Evolutionary conservation across 2,113 vertebrate genomes (phyloP).

Genomic region (Lanius collurio): DNA sequence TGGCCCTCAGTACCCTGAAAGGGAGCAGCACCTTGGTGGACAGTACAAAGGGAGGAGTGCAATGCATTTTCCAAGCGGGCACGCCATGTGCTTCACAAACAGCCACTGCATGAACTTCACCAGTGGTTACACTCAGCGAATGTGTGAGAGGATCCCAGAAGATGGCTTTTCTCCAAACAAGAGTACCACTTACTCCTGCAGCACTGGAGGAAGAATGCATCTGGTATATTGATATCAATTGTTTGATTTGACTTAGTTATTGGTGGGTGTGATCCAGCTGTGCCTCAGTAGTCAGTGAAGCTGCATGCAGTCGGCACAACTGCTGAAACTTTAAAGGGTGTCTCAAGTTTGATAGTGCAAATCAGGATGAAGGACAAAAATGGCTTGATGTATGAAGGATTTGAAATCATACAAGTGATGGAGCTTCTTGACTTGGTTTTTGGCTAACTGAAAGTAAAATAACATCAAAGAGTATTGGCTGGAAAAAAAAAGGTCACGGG

Average conservation of each 20-base stretch:
- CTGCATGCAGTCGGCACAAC: background rate
- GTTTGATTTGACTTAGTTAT: background rate
- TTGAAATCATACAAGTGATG: background rate
- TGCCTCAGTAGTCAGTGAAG: background rate
- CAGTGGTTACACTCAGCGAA: slow-evolving; percentile 65
- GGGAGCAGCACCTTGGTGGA: slow-evolving; percentile 70
- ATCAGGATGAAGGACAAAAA: background rate
- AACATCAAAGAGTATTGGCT: background rate
- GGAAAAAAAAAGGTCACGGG: background rate
- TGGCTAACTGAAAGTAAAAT: background rate
- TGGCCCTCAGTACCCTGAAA: slow-evolving; percentile 67
- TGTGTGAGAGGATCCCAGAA: slow-evolving; percentile 68
- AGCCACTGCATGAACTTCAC: slow-evolving; percentile 73
- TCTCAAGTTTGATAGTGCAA: background rate
- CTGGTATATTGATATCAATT: slow-evolving; percentile 81
- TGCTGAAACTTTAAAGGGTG: background rate
- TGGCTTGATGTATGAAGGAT: background rate
- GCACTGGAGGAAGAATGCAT: slow-evolving; percentile 81
- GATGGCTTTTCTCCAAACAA: slow-evolving; percentile 71
- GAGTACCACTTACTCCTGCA: slow-evolving; percentile 67
- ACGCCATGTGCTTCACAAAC: slow-evolving; percentile 69
- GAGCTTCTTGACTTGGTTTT: background rate
- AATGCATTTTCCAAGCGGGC: slow-evolving; percentile 68
- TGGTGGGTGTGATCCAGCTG: background rate
- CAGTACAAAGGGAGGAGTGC: slow-evolving; percentile 79